These are phyloP conservation scores for Chrysopa pallens DNA, from an alignment of 1,140 invertebrate genomes.

Conservation along the genomic window DNA sequence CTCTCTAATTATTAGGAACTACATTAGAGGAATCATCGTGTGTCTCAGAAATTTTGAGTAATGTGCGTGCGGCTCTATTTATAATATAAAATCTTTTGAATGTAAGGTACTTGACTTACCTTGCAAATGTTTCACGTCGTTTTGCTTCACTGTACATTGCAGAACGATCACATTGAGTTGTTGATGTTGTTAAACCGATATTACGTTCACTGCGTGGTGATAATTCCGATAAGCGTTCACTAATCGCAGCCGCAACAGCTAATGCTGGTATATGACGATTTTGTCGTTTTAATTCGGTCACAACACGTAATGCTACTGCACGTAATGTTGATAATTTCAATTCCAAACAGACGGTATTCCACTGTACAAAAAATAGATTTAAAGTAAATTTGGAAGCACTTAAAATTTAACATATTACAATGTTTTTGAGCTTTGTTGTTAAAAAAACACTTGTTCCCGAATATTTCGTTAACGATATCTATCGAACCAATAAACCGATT, in stretches of 20 bases:
- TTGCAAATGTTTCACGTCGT: slow-evolving; percentile 70
- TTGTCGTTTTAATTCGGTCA: slow-evolving; percentile 63
- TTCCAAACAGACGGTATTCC: slow-evolving; percentile 74
- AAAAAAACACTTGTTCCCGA: too few relatives aligned
- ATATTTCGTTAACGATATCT: too few relatives aligned
- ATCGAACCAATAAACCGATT: too few relatives aligned
- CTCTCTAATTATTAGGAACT: too few relatives aligned
- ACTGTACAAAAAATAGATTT: slow-evolving; percentile 57
- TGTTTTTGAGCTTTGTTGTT: too few relatives aligned
- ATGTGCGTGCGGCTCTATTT: too few relatives aligned
- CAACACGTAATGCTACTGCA: slow-evolving; percentile 54
- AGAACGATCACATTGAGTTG: slow-evolving; percentile 37
- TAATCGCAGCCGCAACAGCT: slow-evolving; percentile 72
- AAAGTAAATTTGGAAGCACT: too few relatives aligned
- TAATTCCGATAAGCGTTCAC: slow-evolving; percentile 67
- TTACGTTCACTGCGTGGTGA: slow-evolving; percentile 25
- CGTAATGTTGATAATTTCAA: slow-evolving; percentile 60
- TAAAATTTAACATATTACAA: too few relatives aligned
- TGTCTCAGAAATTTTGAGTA: too few relatives aligned
- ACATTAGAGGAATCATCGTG: too few relatives aligned
- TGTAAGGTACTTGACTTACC: too few relatives aligned
- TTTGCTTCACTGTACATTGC: slow-evolving; percentile 85
- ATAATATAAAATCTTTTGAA: too few relatives aligned
- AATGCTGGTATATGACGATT: slow-evolving; percentile 68
- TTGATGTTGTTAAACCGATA: slow-evolving; percentile 23